Conservation (phyloP, 2,888 invertebrate species). For the Candidula unifasciata region DNA sequence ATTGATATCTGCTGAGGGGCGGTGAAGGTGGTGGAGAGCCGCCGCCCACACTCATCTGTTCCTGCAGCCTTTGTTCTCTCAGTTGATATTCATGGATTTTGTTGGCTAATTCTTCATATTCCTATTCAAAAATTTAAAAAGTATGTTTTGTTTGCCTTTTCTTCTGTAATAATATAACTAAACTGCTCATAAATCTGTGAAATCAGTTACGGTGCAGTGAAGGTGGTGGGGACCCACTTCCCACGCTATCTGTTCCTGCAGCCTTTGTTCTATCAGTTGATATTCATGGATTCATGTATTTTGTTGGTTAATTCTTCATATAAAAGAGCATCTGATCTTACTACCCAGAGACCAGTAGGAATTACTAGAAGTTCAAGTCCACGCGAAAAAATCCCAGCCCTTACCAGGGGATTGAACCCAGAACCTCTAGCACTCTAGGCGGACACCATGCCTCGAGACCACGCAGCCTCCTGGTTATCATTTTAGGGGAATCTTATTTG, state of each 20-base stretch:
- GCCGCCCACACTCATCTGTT: conserved; percentile 82
- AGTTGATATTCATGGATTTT: conserved; percentile 93
- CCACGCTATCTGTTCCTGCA: conserved; percentile 85
- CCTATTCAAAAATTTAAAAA: conserved; percentile 77
- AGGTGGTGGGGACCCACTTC: conserved; percentile 78
- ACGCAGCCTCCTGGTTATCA: too few relatives aligned
- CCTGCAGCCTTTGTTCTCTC: conserved; percentile 89
- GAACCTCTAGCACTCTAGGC: too few relatives aligned
- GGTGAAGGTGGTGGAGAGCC: conserved; percentile 76
- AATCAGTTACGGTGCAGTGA: conserved; percentile 50
- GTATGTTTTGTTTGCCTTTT: background rate
- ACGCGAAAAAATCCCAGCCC: too few relatives aligned
- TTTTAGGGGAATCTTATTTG: too few relatives aligned
- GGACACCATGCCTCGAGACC: too few relatives aligned
- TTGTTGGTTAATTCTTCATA: conserved; percentile 95
- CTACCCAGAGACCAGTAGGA: too few relatives aligned
- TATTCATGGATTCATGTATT: conserved; percentile 93
- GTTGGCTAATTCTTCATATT: conserved; percentile 94
- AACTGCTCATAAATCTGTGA: too few relatives aligned
- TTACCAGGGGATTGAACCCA: too few relatives aligned
- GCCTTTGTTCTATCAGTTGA: conserved; percentile 89
- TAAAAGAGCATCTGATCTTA: too few relatives aligned
- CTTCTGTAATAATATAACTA: background rate
- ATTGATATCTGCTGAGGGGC: conserved; percentile 37
- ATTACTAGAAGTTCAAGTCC: too few relatives aligned